Evolutionary conservation across 2,888 invertebrate genomes (phyloP).

Genomic region (Patella caerulea): DNA sequence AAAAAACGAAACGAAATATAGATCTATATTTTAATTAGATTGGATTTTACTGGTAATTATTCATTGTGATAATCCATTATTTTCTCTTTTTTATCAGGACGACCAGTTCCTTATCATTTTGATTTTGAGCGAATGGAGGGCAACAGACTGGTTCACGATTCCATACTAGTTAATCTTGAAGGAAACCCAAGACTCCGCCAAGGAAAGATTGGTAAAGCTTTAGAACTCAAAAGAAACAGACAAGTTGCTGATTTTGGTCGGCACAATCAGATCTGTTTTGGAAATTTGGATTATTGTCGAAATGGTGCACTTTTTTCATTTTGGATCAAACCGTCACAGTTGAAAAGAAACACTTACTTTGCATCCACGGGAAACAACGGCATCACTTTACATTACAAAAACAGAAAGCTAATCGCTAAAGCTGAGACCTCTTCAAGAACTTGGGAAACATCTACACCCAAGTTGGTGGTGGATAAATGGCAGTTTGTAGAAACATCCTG

Average conservation of each 20-base stretch:
- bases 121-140: constrained; percentile 54
- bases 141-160: constrained; percentile 44
- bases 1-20: too few species aligned
- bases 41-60: neutral
- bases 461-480: constrained; percentile 52
- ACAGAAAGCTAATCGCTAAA: constrained; percentile 37
- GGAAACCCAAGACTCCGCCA: constrained; percentile 47
- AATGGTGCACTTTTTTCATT: constrained; percentile 55
- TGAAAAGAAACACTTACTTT: constrained; percentile 38
- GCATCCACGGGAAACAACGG: constrained; percentile 63
- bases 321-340: constrained; percentile 55
- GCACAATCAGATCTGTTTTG: constrained; percentile 52
- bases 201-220: constrained; percentile 56
- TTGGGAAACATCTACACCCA: constrained; percentile 50
- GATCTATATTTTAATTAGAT: too few species aligned
- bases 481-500: constrained; percentile 63
- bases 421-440: constrained; percentile 49
- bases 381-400: constrained; percentile 51
- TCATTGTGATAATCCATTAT: neutral
- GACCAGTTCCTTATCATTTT: constrained; percentile 56
- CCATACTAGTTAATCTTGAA: constrained; percentile 41
- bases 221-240: constrained; percentile 46
- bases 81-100: constrained; percentile 43
- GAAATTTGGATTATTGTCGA: constrained; percentile 58
- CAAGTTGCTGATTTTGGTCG: constrained; percentile 56